Percentiles rank a stretch among this genome's conserved stretches.
Conservation (phyloP, 2,888 invertebrate species). For the Urechis unicinctus region DNA sequence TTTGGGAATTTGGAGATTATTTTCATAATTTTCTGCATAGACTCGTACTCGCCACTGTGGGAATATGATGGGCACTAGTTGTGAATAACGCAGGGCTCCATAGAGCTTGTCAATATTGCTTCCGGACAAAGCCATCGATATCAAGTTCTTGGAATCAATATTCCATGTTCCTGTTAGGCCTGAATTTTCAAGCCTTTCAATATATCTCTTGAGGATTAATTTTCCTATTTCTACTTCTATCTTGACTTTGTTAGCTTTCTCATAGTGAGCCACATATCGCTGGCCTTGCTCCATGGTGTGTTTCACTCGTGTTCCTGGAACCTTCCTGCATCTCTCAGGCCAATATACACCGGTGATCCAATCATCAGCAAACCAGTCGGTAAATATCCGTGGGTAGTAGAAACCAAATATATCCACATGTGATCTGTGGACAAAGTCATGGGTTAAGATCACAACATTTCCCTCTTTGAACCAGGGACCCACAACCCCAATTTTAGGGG, state of each 20-base stretch:
- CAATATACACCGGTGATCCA: slow-evolving; percentile 58
- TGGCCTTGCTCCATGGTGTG: slow-evolving; percentile 25
- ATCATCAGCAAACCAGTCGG: slow-evolving; percentile 62
- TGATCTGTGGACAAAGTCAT: slow-evolving; percentile 25
- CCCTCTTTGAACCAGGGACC: slow-evolving; percentile 25
- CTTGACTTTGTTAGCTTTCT: slow-evolving; percentile 18
- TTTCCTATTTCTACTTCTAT: slow-evolving; percentile 24
- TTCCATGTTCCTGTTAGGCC: slow-evolving; percentile 3
- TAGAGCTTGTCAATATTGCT: slow-evolving; percentile 14
- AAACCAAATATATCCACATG: slow-evolving; percentile 26
- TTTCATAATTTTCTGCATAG: slow-evolving; percentile 8
- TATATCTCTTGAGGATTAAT: slow-evolving; percentile 13
- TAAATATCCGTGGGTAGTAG: slow-evolving; percentile 25
- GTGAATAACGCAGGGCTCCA: slow-evolving; percentile 20
- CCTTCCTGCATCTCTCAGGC: slow-evolving; percentile 25
- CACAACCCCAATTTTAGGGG: slow-evolving; percentile 23
- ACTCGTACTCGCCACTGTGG: slow-evolving; percentile 21
- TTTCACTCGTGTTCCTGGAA: slow-evolving; percentile 19
- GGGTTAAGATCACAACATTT: slow-evolving; percentile 22
- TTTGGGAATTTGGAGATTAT: slow-evolving; percentile 1
- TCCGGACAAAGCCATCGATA: slow-evolving; percentile 20
- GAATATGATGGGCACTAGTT: slow-evolving; percentile 17
- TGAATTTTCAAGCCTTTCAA: slow-evolving; percentile 12
- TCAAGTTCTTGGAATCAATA: slow-evolving; percentile 13
- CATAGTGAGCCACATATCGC: slow-evolving; percentile 21